phyloP scores from a whole-genome alignment of 2,113 vertebrate species.

The human region DNA sequence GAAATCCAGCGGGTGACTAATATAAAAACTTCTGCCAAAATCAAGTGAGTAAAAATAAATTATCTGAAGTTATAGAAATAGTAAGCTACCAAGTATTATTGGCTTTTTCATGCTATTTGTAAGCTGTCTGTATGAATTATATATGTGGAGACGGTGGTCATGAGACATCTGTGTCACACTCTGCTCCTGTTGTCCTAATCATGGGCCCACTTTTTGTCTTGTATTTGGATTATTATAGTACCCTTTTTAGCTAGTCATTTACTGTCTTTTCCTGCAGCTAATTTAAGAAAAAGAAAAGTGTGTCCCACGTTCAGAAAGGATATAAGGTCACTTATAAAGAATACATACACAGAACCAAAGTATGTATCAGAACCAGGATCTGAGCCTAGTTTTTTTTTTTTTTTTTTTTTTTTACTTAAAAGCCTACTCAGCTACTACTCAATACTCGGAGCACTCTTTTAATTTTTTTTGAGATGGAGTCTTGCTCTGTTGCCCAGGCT shows the following conservation, averaged over 20 bases:
- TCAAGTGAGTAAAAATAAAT: slow-evolving; percentile 88
- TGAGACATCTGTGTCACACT: not conserved
- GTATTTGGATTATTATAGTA: not conserved
- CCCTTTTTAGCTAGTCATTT: not conserved
- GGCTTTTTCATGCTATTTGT: not conserved
- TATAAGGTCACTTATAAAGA: not conserved
- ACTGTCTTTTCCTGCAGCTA: not conserved
- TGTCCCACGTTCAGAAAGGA: not conserved
- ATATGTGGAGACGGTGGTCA: not conserved
- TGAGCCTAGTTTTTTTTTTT: not conserved
- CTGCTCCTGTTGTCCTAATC: not conserved
- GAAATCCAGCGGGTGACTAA: slow-evolving; percentile 90
- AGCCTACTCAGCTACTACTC: not conserved
- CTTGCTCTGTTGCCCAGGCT: no score
- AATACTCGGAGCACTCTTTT: not conserved
- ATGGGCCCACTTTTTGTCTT: not conserved
- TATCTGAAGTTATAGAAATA: not conserved
- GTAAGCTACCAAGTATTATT: not conserved
- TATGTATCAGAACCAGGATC: not conserved
- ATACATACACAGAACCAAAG: not conserved
- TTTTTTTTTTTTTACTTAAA: not conserved
- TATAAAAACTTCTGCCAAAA: slow-evolving; percentile 94
- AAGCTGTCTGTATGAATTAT: not conserved
- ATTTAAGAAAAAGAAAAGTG: not conserved
- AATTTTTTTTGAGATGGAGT: not conserved